Percentiles rank a stretch among this genome's conserved stretches.
Evolutionary conservation across 2,888 invertebrate species (phyloP).

Genomic region (Willowsia nigromaculata): DNA sequence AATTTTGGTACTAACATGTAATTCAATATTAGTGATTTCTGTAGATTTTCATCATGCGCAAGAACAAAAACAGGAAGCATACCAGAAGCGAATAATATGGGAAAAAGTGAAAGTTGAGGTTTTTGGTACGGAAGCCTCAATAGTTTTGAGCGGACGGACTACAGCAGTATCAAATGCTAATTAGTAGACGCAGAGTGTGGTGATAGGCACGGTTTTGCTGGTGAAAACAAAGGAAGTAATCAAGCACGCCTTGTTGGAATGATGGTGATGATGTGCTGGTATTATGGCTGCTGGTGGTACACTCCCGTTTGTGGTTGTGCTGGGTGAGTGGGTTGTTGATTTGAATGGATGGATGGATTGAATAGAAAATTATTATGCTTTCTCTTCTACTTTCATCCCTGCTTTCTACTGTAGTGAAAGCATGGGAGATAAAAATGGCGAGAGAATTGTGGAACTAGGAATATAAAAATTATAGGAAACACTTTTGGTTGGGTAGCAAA

Average conservation of each 20-base stretch:
- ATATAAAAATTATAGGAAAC: too few relatives aligned
- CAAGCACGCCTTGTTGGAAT: slow-evolving; percentile 21
- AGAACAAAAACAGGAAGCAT: too few relatives aligned
- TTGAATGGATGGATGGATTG: background rate
- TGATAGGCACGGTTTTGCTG: background rate
- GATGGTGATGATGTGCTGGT: background rate
- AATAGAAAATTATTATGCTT: background rate
- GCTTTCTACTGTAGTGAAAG: background rate
- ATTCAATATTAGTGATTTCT: too few relatives aligned
- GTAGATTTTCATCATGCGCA: too few relatives aligned
- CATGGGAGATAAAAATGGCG: too few relatives aligned
- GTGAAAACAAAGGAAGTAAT: slow-evolving; percentile 42
- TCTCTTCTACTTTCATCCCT: too few relatives aligned
- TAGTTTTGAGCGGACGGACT: too few relatives aligned
- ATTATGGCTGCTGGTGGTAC: background rate
- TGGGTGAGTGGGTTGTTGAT: background rate
- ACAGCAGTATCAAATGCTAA: background rate
- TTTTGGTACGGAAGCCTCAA: background rate
- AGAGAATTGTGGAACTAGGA: too few relatives aligned
- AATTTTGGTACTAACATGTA: too few relatives aligned
- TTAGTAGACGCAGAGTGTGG: background rate
- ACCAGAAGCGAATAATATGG: too few relatives aligned
- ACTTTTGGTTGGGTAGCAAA: too few relatives aligned
- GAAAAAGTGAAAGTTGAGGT: background rate
- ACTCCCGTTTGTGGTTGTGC: background rate